Evolutionary conservation across 1,140 invertebrate species (phyloP).

Genomic region (Atta colombica): DNA sequence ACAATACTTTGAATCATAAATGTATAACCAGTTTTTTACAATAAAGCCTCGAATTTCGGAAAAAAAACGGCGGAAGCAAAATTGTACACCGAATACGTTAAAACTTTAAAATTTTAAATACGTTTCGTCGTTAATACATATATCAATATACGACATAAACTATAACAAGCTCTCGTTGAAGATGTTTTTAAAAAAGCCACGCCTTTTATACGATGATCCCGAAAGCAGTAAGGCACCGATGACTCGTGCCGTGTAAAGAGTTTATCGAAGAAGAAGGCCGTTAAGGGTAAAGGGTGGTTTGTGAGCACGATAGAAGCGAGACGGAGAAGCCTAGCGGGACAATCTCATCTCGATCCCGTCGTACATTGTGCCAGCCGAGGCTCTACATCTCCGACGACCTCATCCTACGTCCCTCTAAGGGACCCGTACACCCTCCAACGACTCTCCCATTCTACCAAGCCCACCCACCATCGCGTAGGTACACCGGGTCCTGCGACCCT

Average conservation of each 20-base stretch:
- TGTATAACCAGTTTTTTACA: too few species aligned
- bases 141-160: neutral
- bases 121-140: neutral
- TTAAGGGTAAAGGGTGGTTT: constrained; percentile 84
- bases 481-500: constrained; percentile 81
- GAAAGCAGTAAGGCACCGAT: constrained; percentile 63
- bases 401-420: constrained; percentile 75
- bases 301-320: constrained; percentile 72
- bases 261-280: constrained; percentile 83
- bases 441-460: constrained; percentile 66
- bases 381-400: constrained; percentile 83
- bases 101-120: neutral
- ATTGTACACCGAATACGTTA: neutral
- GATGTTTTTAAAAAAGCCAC: constrained; percentile 5
- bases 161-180: constrained; percentile 9
- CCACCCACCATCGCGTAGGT: constrained; percentile 67
- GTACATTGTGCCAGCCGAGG: constrained; percentile 85
- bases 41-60: too few species aligned
- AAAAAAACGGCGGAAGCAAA: too few species aligned
- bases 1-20: too few species aligned
- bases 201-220: constrained; percentile 55
- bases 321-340: constrained; percentile 80
- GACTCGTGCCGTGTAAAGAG: constrained; percentile 80
- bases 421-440: constrained; percentile 70
- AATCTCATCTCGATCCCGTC: constrained; percentile 87